Base-by-base conservation (phyloP, 2,797 vertebrate species). In the Pantherophis vulpinus region DNA sequence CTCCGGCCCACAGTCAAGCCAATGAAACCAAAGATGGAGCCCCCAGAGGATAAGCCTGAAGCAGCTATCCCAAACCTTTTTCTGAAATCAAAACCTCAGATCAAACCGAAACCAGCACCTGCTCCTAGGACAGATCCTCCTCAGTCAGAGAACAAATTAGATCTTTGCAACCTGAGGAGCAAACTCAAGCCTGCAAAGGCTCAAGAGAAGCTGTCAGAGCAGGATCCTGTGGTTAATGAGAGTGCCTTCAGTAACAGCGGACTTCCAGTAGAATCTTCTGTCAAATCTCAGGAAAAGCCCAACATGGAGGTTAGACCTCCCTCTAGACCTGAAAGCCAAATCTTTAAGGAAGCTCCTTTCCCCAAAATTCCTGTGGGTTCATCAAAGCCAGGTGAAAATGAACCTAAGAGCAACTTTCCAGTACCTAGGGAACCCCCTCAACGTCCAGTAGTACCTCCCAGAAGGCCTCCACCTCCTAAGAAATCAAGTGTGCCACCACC, bases 391-490 rank as follows among this genome's bases (percentile, higher is more conserved):
- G 29, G 90, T 4, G 97, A 98, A 5, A 94, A 95, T n/a, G 98
- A 98, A 94, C 97, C 97, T 4, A 98, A 97, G 79, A 95, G 95
- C 5, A 56, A 18, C 0, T 96, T 98, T 2, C 90, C 20, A 0
- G 92, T 97, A 25, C 95, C 96, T 89, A 98, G 98, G 95, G 99
- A 99, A 0, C 97, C 98, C 0, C 98, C 97, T 0, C 99, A 98
- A 95, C 98, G 99, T 96, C 99, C 99, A 0, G 95, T 98, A 3
- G 96, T 98, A 94, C 98, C 96, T 0, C 99, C 99, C 27, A 98
- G 98, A 95, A 98, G 99, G 97, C 99, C 99, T 0, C 99, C 99
- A 0, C 99, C 99, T 3, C 99, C 99, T 1, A 99, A 99, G 97
- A 99, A 99, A 97, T 93, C 91, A 0, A 94, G 96, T 0, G 97